Evolutionary conservation across 2,888 invertebrate species (phyloP).

Genomic region (Pollenia labialis): DNA sequence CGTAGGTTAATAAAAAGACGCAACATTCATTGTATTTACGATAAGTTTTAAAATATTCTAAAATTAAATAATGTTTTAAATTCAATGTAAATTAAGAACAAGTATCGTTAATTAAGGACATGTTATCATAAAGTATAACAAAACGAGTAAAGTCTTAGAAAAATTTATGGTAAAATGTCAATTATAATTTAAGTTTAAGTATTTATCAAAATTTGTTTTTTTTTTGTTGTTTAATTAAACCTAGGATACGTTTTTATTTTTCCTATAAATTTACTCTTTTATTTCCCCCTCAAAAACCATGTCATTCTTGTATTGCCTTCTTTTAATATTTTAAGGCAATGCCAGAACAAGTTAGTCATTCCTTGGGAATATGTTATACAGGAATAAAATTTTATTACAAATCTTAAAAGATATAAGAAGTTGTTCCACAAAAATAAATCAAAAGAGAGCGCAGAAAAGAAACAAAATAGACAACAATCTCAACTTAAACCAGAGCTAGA

Average conservation of each 20-base stretch:
- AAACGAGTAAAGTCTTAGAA: neutral
- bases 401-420: neutral
- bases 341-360: slow-evolving; percentile 67
- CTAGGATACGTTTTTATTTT: too few relatives aligned
- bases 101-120: too few relatives aligned
- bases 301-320: slow-evolving; percentile 66
- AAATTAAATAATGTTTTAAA: too few relatives aligned
- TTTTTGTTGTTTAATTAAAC: too few relatives aligned
- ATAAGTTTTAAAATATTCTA: neutral
- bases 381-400: neutral
- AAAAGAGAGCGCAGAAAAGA: too few relatives aligned
- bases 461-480: too few relatives aligned
- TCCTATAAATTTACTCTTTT: neutral
- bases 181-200: neutral
- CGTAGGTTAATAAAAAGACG: neutral
- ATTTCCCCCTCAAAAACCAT: slow-evolving; percentile 16
- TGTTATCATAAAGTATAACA: neutral
- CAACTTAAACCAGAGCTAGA: too few relatives aligned
- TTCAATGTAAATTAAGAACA: too few relatives aligned
- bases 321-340: slow-evolving; percentile 14
- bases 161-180: too few relatives aligned
- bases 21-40: neutral
- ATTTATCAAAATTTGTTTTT: neutral
- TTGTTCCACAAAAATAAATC: too few relatives aligned
- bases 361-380: neutral